phyloP scores from a whole-genome alignment of 2,797 vertebrate species.

The Megalops cyprinoides region DNA sequence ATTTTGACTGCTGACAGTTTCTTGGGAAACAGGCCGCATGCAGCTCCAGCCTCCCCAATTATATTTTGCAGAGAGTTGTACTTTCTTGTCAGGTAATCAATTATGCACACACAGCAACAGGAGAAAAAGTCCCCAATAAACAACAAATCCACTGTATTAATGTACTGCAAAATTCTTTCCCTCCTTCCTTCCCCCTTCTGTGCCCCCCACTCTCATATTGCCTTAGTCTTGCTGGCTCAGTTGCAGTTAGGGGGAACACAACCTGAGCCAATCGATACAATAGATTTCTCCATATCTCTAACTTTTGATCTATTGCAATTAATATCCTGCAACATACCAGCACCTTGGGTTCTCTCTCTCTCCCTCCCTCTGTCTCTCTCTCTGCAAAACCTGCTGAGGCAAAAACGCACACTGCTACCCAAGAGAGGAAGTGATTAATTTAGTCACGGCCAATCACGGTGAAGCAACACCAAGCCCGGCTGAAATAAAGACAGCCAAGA shows the following conservation, averaged over 20 bases:
- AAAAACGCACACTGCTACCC: constrained; percentile 38
- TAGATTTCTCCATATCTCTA: constrained; percentile 22
- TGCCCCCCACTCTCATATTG: not conserved
- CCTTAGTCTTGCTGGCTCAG: constrained; percentile 24
- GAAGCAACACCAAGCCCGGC: not conserved
- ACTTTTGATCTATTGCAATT: constrained; percentile 35
- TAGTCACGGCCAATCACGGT: not conserved
- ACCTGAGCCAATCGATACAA: constrained; percentile 6
- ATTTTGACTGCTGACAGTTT: constrained; percentile 10
- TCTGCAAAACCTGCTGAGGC: not conserved
- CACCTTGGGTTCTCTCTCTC: constrained; percentile 12
- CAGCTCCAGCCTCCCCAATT: constrained; percentile 32
- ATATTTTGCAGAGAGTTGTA: constrained; percentile 22
- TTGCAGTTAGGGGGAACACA: constrained; percentile 12
- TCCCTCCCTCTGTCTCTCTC: not conserved
- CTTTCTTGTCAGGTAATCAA: constrained; percentile 34
- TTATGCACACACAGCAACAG: constrained; percentile 26
- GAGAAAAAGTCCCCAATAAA: constrained; percentile 25
- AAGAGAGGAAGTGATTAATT: constrained; percentile 28
- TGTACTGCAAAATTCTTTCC: constrained; percentile 14
- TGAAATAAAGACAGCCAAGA: constrained; percentile 5
- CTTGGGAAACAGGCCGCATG: constrained; percentile 23
- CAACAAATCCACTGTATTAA: constrained; percentile 30
- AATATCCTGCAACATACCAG: constrained; percentile 27
- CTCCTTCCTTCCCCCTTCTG: not conserved